Evolutionary conservation across 1,140 invertebrate species (phyloP), one percentile per base, ranked within the genome.

Genomic region (Argopecten irradians): DNA sequence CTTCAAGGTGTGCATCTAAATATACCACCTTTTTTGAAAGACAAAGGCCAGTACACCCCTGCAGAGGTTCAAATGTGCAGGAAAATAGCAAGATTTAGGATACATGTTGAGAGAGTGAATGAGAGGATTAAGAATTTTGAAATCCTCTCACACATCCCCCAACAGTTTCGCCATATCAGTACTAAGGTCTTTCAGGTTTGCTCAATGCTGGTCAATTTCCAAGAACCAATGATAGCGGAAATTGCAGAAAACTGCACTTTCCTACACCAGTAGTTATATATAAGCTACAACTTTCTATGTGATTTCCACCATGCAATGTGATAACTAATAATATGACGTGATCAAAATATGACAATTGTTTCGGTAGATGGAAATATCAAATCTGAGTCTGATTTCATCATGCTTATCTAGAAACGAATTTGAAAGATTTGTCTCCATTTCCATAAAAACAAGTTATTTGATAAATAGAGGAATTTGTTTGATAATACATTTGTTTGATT

Each of bases 11-110:
- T 87, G 11, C 35, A 83, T 28, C 83, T 32, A 36, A 84, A 84
- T 22, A 83, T 87, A 1, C 86, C 28, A 32, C 82, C 86, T 82
- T 39, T 82, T 83, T 84, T 83, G 84, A 19, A 34, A 88, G 16
- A 88, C 84, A 43, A 85, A 3, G 9, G 46, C 19, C 11, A 43
- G 82, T n/a, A 83, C 36, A 43, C 82, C 46, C n/a, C 33, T 34
- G 3, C n/a, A 87, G 34, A n/a, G n/a, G n/a, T n/a, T n/a, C n/a
- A n/a, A n/a, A 83, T 32, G 84, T 46, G 84, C 32, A n/a, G 83
- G 39, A 41, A 83, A 84, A 43, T 33, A 41, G 32, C 41, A 82
- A 28, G 84, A 84, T 88, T 39, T 39, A 43, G 39, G 39, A 33
- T 43, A 84, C 32, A 34, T 85, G 36, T 39, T n/a, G n/a, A n/a